phyloP scores from a whole-genome alignment of 2,113 vertebrate genomes.

The Clarias gariepinus region DNA sequence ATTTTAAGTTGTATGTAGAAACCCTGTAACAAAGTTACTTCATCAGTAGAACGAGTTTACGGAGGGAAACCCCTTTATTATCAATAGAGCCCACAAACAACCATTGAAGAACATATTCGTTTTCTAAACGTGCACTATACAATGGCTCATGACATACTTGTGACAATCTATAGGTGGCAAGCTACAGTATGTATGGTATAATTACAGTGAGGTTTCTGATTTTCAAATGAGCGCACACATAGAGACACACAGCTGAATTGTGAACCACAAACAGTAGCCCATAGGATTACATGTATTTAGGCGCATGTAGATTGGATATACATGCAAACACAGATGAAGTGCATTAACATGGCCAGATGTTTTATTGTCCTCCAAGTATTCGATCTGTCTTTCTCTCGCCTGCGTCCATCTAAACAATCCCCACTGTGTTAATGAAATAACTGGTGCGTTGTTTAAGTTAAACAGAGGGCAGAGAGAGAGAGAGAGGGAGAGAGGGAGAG shows the following conservation, averaged over 20 bases:
- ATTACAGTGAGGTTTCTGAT: background rate
- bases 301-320: conserved; percentile 30
- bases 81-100: background rate
- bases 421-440: conserved; percentile 73
- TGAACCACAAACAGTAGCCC: background rate
- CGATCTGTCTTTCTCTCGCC: conserved; percentile 64
- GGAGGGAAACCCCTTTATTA: background rate
- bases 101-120: background rate
- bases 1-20: background rate
- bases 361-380: conserved; percentile 74
- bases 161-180: too few species aligned
- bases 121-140: background rate
- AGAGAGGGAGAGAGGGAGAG: conserved; percentile 31
- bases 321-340: conserved; percentile 69
- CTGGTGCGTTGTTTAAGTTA: conserved; percentile 73
- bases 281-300: background rate
- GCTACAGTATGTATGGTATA: background rate
- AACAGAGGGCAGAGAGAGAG: conserved; percentile 65
- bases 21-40: background rate
- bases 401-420: conserved; percentile 76
- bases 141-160: background rate
- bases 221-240: background rate
- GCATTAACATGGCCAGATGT: conserved; percentile 75
- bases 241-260: background rate
- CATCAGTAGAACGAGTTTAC: background rate